phyloP scores from a whole-genome alignment of 2,113 vertebrate genomes.

The Panurus biarmicus region DNA sequence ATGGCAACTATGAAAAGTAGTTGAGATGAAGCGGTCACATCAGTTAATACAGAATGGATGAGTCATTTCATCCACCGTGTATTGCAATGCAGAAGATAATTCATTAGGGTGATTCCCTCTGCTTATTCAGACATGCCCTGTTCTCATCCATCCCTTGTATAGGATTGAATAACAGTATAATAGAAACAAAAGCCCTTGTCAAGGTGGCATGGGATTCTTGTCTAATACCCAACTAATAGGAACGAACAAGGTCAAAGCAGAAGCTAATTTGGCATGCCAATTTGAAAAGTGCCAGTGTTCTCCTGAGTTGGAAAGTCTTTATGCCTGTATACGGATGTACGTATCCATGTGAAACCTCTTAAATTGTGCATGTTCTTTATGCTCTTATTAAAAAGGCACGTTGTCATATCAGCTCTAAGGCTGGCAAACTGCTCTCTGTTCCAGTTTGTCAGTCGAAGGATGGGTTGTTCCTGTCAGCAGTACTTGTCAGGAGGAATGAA shows the following conservation, averaged over 20 bases:
- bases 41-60: background rate
- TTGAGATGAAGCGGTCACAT: background rate
- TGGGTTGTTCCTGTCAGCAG: slow-evolving; percentile 10
- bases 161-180: background rate
- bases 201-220: background rate
- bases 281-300: background rate
- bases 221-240: background rate
- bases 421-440: background rate
- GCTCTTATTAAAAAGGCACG: background rate
- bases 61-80: background rate
- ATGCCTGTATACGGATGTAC: background rate
- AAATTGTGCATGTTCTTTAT: background rate
- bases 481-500: background rate
- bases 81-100: background rate
- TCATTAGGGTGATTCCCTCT: slow-evolving; percentile 43
- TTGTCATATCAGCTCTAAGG: background rate
- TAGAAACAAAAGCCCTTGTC: slow-evolving; percentile 33
- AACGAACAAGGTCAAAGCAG: background rate
- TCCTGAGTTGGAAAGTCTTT: background rate
- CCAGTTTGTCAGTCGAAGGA: background rate
- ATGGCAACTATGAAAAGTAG: background rate
- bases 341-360: background rate
- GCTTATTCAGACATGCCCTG: background rate
- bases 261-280: background rate
- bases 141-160: background rate